These are phyloP conservation scores for Siderastrea siderea DNA, from an alignment of 92 coral and sea anemone species.

Conservation along the genomic window DNA sequence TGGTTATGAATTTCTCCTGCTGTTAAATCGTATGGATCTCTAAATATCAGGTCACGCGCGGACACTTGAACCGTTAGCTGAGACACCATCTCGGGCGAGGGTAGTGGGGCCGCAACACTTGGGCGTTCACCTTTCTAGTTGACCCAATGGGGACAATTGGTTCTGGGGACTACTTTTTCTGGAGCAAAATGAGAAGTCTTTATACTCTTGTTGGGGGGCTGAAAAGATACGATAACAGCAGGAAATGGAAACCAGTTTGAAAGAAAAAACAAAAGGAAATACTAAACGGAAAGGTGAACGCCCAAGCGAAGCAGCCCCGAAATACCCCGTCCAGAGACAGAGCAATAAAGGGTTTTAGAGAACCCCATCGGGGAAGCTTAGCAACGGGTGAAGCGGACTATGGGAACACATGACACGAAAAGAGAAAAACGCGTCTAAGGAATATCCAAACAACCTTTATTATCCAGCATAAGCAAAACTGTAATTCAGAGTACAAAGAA, in stretches of 20 bases:
- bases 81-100: slow-evolving; percentile 17
- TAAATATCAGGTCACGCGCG: neutral
- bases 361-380: too few relatives aligned
- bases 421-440: too few relatives aligned
- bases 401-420: too few relatives aligned
- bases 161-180: too few relatives aligned
- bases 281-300: neutral
- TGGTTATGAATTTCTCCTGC: slow-evolving; percentile 6
- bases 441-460: neutral
- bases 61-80: neutral
- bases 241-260: neutral
- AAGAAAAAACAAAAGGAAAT: neutral
- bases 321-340: too few relatives aligned
- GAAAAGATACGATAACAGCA: neutral
- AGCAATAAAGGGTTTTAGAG: too few relatives aligned
- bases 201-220: neutral
- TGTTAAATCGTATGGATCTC: neutral
- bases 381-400: too few relatives aligned
- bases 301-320: neutral
- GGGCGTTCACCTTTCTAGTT: slow-evolving; percentile 12
- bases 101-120: neutral
- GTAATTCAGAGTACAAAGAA: neutral
- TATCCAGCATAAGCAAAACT: neutral
- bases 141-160: neutral
- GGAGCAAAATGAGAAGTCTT: neutral